phyloP scores from a whole-genome alignment of 2,797 vertebrate genomes.

The Xiphorhynchus erythropygius region DNA sequence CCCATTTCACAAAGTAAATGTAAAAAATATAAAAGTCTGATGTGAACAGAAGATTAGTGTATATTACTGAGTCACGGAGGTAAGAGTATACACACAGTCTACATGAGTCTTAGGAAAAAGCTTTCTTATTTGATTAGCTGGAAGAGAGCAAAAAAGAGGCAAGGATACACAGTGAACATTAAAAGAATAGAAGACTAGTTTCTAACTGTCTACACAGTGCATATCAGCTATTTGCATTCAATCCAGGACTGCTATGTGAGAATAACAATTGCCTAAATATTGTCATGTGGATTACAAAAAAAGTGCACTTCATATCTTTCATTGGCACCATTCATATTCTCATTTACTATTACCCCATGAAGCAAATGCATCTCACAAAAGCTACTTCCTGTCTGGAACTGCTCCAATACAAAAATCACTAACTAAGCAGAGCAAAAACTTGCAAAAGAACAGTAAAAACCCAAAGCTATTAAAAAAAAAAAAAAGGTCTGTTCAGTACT shows the following conservation, averaged over 20 bases:
- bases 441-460: not conserved
- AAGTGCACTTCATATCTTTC: not conserved
- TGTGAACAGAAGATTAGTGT: not conserved
- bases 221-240: not conserved
- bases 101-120: not conserved
- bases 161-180: not conserved
- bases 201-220: not conserved
- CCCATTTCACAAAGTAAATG: constrained; percentile 37
- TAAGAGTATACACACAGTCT: not conserved
- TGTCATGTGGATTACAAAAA: not conserved
- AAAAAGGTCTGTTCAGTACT: too few species aligned
- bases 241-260: not conserved
- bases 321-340: not conserved
- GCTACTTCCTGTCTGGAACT: not conserved
- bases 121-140: not conserved
- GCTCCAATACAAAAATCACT: not conserved
- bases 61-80: not conserved
- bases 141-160: not conserved
- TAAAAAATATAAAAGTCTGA: not conserved
- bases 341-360: not conserved
- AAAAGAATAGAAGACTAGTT: not conserved
- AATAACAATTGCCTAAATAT: not conserved
- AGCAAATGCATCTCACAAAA: not conserved
- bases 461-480: not conserved
- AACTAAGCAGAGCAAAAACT: not conserved